phyloP scores from a whole-genome alignment of 2,113 vertebrate species.

The Tupaia chinensis region DNA sequence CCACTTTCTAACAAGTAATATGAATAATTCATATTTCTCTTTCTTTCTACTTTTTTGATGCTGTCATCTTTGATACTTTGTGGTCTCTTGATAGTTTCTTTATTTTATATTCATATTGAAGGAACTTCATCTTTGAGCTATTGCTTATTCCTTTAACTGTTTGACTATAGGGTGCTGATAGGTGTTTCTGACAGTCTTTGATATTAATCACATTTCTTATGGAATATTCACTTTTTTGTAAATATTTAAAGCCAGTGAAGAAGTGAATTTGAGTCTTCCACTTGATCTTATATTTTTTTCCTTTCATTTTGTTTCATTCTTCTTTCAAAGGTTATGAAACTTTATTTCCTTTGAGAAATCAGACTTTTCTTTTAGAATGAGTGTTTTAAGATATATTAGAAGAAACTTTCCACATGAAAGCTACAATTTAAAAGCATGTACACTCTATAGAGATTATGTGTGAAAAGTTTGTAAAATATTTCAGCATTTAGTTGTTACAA shows the following conservation, averaged over 20 bases:
- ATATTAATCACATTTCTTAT: constrained; percentile 29
- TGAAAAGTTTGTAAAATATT: not conserved
- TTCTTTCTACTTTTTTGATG: constrained; percentile 45
- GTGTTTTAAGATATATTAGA: constrained; percentile 22
- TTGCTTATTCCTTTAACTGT: constrained; percentile 41
- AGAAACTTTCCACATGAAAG: not conserved
- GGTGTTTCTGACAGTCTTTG: constrained; percentile 22
- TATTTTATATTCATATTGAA: constrained; percentile 33
- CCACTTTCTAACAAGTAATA: not conserved
- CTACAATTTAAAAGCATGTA: not conserved
- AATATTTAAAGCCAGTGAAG: constrained; percentile 36
- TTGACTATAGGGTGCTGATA: not conserved
- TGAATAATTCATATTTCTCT: constrained; percentile 2
- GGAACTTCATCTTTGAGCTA: constrained; percentile 29
- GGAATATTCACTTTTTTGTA: constrained; percentile 38
- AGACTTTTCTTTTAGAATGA: constrained; percentile 46
- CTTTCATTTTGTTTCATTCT: constrained; percentile 53
- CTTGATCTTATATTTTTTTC: constrained; percentile 6
- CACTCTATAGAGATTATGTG: not conserved
- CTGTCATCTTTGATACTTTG: constrained; percentile 2
- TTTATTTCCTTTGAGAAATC: not conserved
- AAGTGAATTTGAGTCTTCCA: constrained; percentile 26
- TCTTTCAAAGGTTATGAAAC: constrained; percentile 15
- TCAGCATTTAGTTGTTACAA: constrained; percentile 4
- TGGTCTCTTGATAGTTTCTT: not conserved